These are phyloP conservation scores for Zoanthus sociatus DNA, from an alignment of 92 coral and sea anemone species.

Conservation along the genomic window DNA sequence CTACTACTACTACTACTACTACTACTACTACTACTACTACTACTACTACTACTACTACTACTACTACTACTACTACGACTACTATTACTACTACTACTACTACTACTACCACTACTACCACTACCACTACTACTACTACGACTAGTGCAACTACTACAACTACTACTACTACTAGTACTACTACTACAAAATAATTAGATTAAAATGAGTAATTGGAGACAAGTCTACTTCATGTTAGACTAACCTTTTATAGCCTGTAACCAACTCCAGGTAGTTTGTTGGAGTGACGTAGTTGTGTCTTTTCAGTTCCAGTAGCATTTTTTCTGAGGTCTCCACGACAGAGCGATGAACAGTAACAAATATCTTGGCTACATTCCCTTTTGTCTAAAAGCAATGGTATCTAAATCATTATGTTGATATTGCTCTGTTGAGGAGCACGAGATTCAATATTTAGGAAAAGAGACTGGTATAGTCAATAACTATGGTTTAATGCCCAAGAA, in stretches of 20 bases:
- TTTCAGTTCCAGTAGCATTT: slow-evolving; percentile 92
- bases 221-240: background rate
- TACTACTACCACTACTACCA: background rate
- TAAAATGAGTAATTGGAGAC: too few species aligned
- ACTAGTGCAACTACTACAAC: background rate
- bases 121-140: background rate
- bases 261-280: slow-evolving; percentile 96
- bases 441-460: background rate
- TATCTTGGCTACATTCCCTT: slow-evolving; percentile 84
- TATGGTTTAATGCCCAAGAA: too few species aligned
- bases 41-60: too few species aligned
- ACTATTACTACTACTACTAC: too few species aligned
- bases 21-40: too few species aligned
- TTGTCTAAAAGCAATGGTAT: slow-evolving; percentile 49
- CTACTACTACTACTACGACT: background rate
- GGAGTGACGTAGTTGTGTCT: slow-evolving; percentile 99
- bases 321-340: slow-evolving; percentile 86
- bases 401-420: too few species aligned
- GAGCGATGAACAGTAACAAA: slow-evolving; percentile 95
- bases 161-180: background rate
- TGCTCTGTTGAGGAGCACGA: too few species aligned
- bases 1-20: too few species aligned
- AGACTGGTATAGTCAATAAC: too few species aligned
- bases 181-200: background rate
- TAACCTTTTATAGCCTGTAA: slow-evolving; percentile 93